These are phyloP conservation scores for Agapetus fuscipes DNA, from an alignment of 2,888 invertebrate genomes.

Conservation along the genomic window DNA sequence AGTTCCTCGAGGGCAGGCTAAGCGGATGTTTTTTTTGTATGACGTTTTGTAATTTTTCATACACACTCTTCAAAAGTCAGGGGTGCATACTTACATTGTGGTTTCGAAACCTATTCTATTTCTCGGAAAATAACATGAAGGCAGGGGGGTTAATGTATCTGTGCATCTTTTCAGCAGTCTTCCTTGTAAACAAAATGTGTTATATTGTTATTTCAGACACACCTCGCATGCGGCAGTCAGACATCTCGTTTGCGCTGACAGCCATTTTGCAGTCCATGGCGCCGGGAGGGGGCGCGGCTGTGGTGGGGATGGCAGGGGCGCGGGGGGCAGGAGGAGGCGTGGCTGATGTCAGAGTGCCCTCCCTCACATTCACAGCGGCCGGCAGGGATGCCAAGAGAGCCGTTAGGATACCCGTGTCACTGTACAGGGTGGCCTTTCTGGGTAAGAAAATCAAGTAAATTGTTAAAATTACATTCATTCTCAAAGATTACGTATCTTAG, in stretches of 20 bases:
- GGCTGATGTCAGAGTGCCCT: constrained; percentile 66
- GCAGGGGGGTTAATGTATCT: too few species aligned
- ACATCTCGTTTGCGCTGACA: constrained; percentile 84
- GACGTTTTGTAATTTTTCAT: too few species aligned
- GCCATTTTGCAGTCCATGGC: constrained; percentile 82
- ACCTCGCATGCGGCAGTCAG: constrained; percentile 77
- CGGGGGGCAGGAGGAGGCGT: constrained; percentile 49
- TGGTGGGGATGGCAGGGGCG: constrained; percentile 56
- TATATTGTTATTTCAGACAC: too few species aligned
- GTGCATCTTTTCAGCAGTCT: too few species aligned
- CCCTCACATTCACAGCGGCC: constrained; percentile 70
- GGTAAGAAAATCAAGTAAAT: constrained; percentile 36
- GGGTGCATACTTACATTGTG: too few species aligned
- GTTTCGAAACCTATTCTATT: too few species aligned
- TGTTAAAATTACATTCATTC: neutral
- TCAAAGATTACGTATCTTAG: constrained; percentile 7
- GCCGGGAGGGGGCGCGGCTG: constrained; percentile 61
- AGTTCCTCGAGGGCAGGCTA: too few species aligned
- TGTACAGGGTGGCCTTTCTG: constrained; percentile 74
- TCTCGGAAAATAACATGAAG: too few species aligned
- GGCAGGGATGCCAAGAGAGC: constrained; percentile 69
- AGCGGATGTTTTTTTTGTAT: too few species aligned
- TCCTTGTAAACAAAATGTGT: too few species aligned
- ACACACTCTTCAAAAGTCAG: too few species aligned
- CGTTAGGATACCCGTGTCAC: constrained; percentile 64